phyloP scores from a whole-genome alignment of 2,113 vertebrate species.

The Laticauda colubrina region DNA sequence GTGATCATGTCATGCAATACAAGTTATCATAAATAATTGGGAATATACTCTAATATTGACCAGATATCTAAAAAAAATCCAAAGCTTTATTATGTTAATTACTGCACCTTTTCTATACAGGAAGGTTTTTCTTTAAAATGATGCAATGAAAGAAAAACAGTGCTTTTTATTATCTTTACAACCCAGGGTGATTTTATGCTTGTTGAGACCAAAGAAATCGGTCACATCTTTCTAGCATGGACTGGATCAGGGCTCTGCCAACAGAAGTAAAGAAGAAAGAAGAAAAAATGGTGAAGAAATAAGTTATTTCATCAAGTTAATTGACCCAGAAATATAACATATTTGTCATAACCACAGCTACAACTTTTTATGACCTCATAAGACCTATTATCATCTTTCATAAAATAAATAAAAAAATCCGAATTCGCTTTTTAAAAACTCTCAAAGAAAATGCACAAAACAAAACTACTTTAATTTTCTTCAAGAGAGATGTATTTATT shows the following conservation, averaged over 20 bases:
- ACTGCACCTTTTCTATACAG: not conserved
- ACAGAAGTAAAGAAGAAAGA: slow-evolving; percentile 44
- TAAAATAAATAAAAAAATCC: not conserved
- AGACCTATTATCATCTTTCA: not conserved
- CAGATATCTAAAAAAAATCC: not conserved
- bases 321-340: not conserved
- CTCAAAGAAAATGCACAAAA: not conserved
- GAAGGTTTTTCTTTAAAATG: slow-evolving; percentile 18
- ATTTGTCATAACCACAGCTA: not conserved
- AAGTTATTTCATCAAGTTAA: not conserved
- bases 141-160: slow-evolving; percentile 36
- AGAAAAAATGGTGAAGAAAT: not conserved
- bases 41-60: slow-evolving; percentile 11
- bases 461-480: not conserved
- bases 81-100: not conserved
- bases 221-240: slow-evolving; percentile 94
- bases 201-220: slow-evolving; percentile 97
- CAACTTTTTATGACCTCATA: accelerated
- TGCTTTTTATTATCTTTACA: slow-evolving; percentile 23
- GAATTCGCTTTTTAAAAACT: not conserved
- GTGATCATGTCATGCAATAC: slow-evolving; percentile 17
- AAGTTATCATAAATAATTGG: slow-evolving; percentile 17
- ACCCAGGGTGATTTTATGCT: slow-evolving; percentile 65
- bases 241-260: slow-evolving; percentile 90
- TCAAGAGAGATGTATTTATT: not conserved